Evolutionary conservation across 2,888 invertebrate species (phyloP).

Genomic region (Hypselothyrea guttata): DNA sequence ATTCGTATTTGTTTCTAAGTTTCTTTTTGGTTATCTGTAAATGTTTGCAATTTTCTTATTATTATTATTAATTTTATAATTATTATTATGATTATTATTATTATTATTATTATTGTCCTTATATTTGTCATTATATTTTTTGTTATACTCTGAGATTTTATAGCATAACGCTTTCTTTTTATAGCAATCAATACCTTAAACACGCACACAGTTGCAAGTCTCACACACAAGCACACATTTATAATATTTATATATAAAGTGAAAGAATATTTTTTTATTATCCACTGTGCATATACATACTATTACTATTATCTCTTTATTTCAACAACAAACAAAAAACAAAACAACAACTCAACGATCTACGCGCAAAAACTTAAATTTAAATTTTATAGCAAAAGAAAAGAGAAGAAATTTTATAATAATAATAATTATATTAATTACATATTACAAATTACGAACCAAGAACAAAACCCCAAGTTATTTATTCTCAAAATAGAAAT

Average conservation of each 20-base stretch:
- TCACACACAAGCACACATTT: conserved; percentile 10
- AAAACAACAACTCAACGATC: conserved; percentile 34
- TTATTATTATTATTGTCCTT: conserved; percentile 21
- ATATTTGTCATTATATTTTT: conserved; percentile 54
- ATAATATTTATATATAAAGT: conserved; percentile 16
- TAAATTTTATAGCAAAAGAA: conserved; percentile 1
- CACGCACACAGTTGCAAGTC: conserved; percentile 49
- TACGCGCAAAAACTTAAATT: conserved; percentile 74
- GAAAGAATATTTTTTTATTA: conserved; percentile 5
- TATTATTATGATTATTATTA: conserved; percentile 32
- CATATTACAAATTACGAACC: conserved; percentile 34
- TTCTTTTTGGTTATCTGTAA: conserved; percentile 55
- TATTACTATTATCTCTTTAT: too few relatives aligned
- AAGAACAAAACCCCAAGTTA: conserved; percentile 51
- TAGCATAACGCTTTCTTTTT: conserved; percentile 48
- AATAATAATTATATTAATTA: conserved; percentile 47
- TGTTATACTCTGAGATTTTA: conserved; percentile 72
- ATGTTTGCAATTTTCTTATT: conserved; percentile 53
- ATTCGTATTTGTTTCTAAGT: conserved; percentile 40
- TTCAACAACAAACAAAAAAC: conserved; percentile 9
- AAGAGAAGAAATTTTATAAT: conserved; percentile 1
- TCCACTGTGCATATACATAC: conserved; percentile 1
- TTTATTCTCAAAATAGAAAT: conserved; percentile 55
- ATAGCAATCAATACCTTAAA: conserved; percentile 45
- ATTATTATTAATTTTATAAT: conserved; percentile 17